Base-by-base conservation (phyloP, 1,140 invertebrate species). In the Neomicropteryx cornuta region DNA sequence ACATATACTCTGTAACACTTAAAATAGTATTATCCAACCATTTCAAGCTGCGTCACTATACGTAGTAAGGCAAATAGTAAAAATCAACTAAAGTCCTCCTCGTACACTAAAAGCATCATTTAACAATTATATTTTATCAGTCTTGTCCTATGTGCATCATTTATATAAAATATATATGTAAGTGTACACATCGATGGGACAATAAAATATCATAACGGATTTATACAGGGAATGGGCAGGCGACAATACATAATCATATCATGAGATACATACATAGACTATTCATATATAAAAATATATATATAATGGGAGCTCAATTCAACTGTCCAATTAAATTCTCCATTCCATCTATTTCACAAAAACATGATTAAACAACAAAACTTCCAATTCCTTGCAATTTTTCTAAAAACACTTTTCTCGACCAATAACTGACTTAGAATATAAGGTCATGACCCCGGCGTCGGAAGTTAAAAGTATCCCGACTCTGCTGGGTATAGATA, bases 1-100 rank as follows among this genome's bases (percentile, higher is more conserved):
- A 66, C 64, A 66, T 63, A 66, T 66, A 66, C 61, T 66, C 62
- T 66, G 62, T 64, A 65, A 64, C 63, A 60, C 61, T 61, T 63
- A 61, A 58, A 66, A 64, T 58, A 61, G 61, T 67, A 66, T 64
- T 60, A 56, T 60, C 62, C 62, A 61, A 55, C 58, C 55, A 49
- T 64, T 58, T 60, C 62, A 58, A 65, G 60, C 61, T 61, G 55
- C 55, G 55, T 61, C 59, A 63, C 59, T 57, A 62, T 59, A 61
- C 60, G 62, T 62, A 62, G n/a, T n/a, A n/a, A n/a, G n/a, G n/a
- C n/a, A 62, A 65, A 58, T 56, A 62, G 60, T 65, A 62, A 58
- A 62, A 58, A 65, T 62, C 62, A 65, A 59, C 62, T 52, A 51
- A 52, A 62, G 56, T 58, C 50, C 49, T 57, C 61, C 60, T 60